Base-by-base conservation (phyloP, 2,113 vertebrate genomes). In the Acrocephalus arundinaceus region DNA sequence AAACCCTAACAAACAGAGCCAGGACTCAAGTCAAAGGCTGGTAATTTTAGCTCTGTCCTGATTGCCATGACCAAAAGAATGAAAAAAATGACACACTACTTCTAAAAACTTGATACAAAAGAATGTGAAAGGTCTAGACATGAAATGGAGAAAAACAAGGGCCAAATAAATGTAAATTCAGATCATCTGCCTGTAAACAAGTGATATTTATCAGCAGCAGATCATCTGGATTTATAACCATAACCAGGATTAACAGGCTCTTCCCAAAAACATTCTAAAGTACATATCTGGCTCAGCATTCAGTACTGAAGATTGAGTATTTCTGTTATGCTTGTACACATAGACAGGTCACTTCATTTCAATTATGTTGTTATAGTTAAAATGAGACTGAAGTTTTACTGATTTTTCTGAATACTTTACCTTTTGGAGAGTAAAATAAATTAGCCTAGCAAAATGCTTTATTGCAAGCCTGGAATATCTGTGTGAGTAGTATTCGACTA, bases 11-110 rank as follows among this genome's bases (percentile, higher is more conserved):
- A 51, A 78, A 43, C 30, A 48, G 27, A 79, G 39, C 19, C 62
- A 94, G 22, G 35, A 74, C 22, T 65, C 41, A 30, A 86, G 21
- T 72, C 39, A 63, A 70, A 58, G 17, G 6, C 48, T 78, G 25
- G 41, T 68, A 59, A 87, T 94, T 94, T 78, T 83, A 92, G 9
- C 17, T 92, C 57, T 87, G 30, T 63, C 39, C 52, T 93, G 30
- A 68, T 39, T 83, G n/a, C 22, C 12, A 7, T 41, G 52, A 71
- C 23, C 15, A 82, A 30, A 63, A 63, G 11, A 12, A 27, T 25
- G 58, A 93, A 71, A 84, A 66, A 33, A 45, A 66, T 0, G 1
- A 61, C 45, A 48, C 12, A 31, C 4, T 0, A 0, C 45, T 79
- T 91, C 62, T 85, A 43, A 30, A 79, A 79, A 83, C 3, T 37